Conservation (phyloP, 1,140 invertebrate genomes). For the Scaptodrosophila lebanonensis region DNA sequence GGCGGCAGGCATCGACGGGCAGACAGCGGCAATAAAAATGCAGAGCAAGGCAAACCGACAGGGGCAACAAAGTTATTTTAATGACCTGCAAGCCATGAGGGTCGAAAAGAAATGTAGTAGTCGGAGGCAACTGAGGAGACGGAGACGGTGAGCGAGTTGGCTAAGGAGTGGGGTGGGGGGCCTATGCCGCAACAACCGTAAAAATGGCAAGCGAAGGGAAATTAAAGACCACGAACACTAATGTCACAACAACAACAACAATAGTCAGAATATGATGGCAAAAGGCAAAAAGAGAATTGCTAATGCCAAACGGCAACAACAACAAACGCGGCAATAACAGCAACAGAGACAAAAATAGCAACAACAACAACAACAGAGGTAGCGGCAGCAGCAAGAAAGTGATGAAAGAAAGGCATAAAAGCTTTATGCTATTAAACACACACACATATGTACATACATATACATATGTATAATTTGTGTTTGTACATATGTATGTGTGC, state of each 20-base stretch:
- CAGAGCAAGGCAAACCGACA: slow-evolving; percentile 61
- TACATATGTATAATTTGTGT: background rate
- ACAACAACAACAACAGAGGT: slow-evolving; percentile 11
- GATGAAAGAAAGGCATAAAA: slow-evolving; percentile 1
- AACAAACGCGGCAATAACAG: slow-evolving; percentile 7
- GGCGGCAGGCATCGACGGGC: slow-evolving; percentile 6
- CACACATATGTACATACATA: slow-evolving; percentile 5
- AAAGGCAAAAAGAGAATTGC: slow-evolving; percentile 43
- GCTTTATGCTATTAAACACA: background rate
- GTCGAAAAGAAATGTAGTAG: background rate
- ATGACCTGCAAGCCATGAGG: slow-evolving; percentile 47
- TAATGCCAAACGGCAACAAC: slow-evolving; percentile 27
- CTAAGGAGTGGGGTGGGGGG: background rate
- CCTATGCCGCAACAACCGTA: slow-evolving; percentile 44
- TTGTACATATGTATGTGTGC: background rate
- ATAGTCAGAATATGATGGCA: slow-evolving; percentile 16
- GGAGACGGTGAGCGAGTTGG: background rate
- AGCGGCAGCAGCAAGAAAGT: slow-evolving; percentile 9
- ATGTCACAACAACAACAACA: background rate
- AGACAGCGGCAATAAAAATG: slow-evolving; percentile 58
- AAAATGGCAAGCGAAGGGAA: slow-evolving; percentile 45
- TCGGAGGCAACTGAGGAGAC: background rate
- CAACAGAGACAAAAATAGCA: slow-evolving; percentile 1
- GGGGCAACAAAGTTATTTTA: slow-evolving; percentile 71
- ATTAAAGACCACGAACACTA: slow-evolving; percentile 42